These are phyloP conservation scores for Alexandromys fortis DNA, from an alignment of 2,113 vertebrate species.

Conservation along the genomic window DNA sequence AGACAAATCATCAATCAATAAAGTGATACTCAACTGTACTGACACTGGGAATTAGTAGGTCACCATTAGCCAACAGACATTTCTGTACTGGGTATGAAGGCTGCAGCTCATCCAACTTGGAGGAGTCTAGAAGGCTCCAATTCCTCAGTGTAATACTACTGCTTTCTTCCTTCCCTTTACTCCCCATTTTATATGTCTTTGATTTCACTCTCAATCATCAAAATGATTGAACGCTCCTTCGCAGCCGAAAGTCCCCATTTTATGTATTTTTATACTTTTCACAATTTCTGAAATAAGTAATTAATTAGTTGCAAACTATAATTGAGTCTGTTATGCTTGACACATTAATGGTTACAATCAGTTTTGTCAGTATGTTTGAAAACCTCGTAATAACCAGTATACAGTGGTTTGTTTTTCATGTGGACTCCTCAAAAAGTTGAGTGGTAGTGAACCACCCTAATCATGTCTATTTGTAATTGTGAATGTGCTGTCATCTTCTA, in stretches of 20 bases:
- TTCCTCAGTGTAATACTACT: neutral
- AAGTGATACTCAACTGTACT: neutral
- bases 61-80: neutral
- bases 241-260: neutral
- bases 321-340: neutral
- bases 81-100: neutral
- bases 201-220: neutral
- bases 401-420: neutral
- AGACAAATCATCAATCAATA: conserved; percentile 15
- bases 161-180: neutral
- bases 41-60: neutral
- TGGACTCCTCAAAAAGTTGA: neutral
- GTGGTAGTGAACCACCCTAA: neutral
- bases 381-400: neutral
- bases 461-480: neutral
- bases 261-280: neutral
- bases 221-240: neutral
- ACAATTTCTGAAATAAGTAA: neutral
- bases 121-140: neutral
- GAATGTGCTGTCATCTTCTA: neutral
- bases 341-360: neutral
- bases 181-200: neutral
- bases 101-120: neutral
- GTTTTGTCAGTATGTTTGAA: neutral
- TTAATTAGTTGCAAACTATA: neutral